Conservation (phyloP, 2,113 vertebrate species). For the Oenanthe melanoleuca region DNA sequence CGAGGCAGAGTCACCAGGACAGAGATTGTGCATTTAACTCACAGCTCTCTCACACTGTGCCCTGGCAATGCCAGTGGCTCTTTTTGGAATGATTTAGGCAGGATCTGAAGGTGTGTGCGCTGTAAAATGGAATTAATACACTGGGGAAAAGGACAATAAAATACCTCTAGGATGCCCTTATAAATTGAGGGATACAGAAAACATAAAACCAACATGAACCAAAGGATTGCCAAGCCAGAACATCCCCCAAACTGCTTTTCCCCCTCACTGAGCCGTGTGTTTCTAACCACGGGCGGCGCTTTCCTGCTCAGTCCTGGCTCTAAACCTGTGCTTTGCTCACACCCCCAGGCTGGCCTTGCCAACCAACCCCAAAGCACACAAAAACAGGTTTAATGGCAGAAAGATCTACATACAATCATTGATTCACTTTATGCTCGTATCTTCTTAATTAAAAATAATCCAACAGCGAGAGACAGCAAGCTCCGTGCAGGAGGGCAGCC, state of each 20-base stretch:
- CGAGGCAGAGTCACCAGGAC: background rate
- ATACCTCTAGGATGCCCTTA: background rate
- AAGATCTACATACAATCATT: background rate
- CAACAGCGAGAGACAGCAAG: background rate
- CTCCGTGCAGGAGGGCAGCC: background rate
- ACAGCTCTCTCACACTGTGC: fast-evolving
- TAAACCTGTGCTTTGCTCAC: background rate
- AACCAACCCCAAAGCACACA: background rate
- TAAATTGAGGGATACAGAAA: background rate
- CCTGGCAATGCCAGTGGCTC: background rate
- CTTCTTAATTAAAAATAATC: background rate
- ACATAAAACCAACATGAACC: background rate
- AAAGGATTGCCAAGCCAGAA: background rate
- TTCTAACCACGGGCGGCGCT: background rate
- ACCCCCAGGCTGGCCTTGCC: background rate
- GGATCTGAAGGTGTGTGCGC: background rate
- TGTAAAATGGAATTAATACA: background rate
- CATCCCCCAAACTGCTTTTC: background rate
- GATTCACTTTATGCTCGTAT: background rate
- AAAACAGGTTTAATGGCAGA: background rate
- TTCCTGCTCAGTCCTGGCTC: background rate
- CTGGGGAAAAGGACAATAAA: background rate
- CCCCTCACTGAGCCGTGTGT: fast-evolving
- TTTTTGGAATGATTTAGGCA: background rate
- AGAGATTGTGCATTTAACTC: background rate